Conservation (phyloP, 1,140 invertebrate species). For the Drosophila arizonae region DNA sequence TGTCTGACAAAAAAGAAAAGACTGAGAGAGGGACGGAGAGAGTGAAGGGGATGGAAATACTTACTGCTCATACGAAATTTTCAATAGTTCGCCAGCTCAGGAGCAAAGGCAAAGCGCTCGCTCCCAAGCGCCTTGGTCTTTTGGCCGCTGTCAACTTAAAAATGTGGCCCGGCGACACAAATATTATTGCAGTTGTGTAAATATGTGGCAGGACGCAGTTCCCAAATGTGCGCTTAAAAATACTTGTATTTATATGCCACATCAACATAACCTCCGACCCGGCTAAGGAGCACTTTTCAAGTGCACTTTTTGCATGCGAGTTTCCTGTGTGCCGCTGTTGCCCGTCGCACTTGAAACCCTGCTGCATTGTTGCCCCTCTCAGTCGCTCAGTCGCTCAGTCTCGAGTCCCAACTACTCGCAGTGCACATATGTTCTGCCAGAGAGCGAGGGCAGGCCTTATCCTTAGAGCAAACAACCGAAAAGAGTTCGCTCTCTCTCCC, state of each 20-base stretch:
- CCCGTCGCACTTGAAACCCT: conserved; percentile 56
- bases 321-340: conserved; percentile 50
- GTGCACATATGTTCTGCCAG: conserved; percentile 35
- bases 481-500: background rate
- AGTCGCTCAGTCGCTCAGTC: background rate
- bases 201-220: conserved; percentile 50
- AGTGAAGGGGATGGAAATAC: conserved; percentile 11
- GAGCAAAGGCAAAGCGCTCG: conserved; percentile 13
- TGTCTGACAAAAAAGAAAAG: conserved; percentile 8
- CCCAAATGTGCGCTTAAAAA: conserved; percentile 61
- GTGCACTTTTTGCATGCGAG: conserved; percentile 72
- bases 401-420: conserved; percentile 11
- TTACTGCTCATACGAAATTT: conserved; percentile 62
- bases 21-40: background rate
- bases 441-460: conserved; percentile 26
- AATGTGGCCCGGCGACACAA: conserved; percentile 68
- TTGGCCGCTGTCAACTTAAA: conserved; percentile 41
- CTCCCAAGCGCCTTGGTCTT: conserved; percentile 32
- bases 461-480: conserved; percentile 47
- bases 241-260: conserved; percentile 52
- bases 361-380: conserved; percentile 10
- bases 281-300: conserved; percentile 53
- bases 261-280: conserved; percentile 70
- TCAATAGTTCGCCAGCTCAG: conserved; percentile 46
- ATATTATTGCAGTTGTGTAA: conserved; percentile 80